A percentile compares a stretch with the other conserved stretches of the same genome.
These are phyloP conservation scores for Protosalanx chinensis DNA, from an alignment of 2,797 vertebrate genomes.

Conservation along the genomic window DNA sequence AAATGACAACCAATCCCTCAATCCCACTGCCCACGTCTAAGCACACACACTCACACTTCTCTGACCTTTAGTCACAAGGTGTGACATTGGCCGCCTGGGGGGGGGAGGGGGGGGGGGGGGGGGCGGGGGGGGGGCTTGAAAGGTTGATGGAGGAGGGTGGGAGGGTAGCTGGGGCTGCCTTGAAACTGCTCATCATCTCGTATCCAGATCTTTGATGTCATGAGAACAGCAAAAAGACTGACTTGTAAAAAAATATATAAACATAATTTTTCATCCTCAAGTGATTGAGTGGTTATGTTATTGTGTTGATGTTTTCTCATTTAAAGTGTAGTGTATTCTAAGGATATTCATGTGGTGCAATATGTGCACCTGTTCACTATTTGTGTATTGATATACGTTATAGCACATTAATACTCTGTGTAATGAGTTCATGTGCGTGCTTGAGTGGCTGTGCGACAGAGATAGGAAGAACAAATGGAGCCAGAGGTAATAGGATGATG, in stretches of 20 bases:
- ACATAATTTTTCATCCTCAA: too few species aligned
- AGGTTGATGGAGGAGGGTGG: constrained; percentile 3
- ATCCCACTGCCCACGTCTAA: too few species aligned
- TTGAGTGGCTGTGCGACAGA: constrained; percentile 18
- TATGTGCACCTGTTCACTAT: not conserved
- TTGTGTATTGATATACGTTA: not conserved
- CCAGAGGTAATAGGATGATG: constrained; percentile 8
- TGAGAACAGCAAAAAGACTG: constrained; percentile 42
- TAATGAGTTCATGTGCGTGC: constrained; percentile 11
- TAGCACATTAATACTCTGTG: not conserved
- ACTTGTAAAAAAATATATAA: too few species aligned
- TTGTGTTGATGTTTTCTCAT: constrained; percentile 1
- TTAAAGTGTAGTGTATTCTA: too few species aligned
- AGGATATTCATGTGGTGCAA: too few species aligned
- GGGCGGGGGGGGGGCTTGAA: constrained; percentile 16
- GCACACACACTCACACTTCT: too few species aligned
- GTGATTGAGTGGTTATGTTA: not conserved
- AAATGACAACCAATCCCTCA: too few species aligned
- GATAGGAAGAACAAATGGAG: constrained; percentile 18
- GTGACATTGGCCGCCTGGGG: constrained; percentile 9
- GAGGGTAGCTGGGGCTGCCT: constrained; percentile 42
- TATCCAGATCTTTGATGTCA: constrained; percentile 54
- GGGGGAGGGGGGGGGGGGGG: constrained; percentile 22
- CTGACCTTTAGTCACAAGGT: too few species aligned
- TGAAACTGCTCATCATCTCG: constrained; percentile 54